These are phyloP conservation scores for Tamandua tetradactyla DNA, from an alignment of 2,797 vertebrate species.

Conservation along the genomic window DNA sequence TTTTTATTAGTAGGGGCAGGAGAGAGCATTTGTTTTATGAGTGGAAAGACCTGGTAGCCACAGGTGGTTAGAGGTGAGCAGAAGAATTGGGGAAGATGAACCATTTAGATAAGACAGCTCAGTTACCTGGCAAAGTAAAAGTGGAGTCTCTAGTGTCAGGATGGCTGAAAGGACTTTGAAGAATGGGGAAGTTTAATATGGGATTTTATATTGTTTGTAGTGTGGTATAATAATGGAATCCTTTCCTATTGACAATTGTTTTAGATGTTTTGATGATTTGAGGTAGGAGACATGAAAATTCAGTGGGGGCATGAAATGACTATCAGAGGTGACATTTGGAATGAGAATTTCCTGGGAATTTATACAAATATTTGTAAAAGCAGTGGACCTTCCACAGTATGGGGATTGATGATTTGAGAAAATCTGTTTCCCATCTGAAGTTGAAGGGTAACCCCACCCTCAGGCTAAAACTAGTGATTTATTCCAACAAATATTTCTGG, in stretches of 20 bases:
- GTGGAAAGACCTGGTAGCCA: neutral
- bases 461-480: constrained; percentile 32
- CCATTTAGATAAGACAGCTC: neutral
- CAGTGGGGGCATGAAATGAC: neutral
- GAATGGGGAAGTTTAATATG: neutral
- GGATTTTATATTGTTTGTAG: neutral
- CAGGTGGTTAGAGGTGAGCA: too few relatives aligned
- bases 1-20: neutral
- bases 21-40: neutral
- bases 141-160: neutral
- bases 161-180: neutral
- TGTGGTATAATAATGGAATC: neutral
- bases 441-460: neutral
- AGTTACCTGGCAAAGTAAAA: neutral
- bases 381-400: neutral
- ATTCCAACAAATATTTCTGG: too few relatives aligned
- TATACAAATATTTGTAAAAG: constrained; percentile 2
- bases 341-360: neutral
- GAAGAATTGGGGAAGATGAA: too few relatives aligned
- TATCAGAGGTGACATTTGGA: neutral
- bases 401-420: neutral
- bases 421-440: constrained; percentile 27
- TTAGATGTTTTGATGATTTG: neutral
- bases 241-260: neutral
- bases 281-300: neutral